Conservation (phyloP, 2,888 invertebrate genomes). For the Crossocerus cetratus region DNA sequence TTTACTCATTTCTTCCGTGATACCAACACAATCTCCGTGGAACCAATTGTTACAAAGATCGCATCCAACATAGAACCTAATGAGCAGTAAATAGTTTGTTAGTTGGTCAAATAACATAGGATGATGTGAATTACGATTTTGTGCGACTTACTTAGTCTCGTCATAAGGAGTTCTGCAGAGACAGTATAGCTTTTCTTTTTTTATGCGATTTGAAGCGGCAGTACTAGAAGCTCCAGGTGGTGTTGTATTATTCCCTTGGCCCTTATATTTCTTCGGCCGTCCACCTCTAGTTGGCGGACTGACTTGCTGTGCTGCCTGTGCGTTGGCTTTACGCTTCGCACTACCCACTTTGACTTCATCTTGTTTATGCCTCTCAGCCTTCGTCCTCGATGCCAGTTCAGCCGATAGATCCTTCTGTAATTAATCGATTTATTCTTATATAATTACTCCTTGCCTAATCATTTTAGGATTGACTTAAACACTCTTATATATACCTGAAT, state of each 20-base stretch:
- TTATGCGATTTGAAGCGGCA: slow-evolving; percentile 72
- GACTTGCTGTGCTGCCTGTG: slow-evolving; percentile 73
- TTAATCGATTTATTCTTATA: slow-evolving; percentile 6
- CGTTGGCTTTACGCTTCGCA: slow-evolving; percentile 79
- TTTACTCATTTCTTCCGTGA: slow-evolving; percentile 94
- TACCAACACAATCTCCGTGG: slow-evolving; percentile 97
- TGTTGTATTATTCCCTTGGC: slow-evolving; percentile 67
- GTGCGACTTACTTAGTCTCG: slow-evolving; percentile 87
- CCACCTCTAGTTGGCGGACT: slow-evolving; percentile 70
- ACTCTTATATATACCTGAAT: slow-evolving; percentile 83
- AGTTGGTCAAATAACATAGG: background rate
- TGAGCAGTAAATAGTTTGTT: background rate
- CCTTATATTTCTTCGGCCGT: slow-evolving; percentile 74
- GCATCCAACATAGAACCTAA: slow-evolving; percentile 97
- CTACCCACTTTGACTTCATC: slow-evolving; percentile 83
- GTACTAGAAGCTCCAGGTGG: slow-evolving; percentile 66
- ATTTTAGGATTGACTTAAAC: background rate
- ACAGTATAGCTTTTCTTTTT: slow-evolving; percentile 92
- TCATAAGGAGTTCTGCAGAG: slow-evolving; percentile 96
- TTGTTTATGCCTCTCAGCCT: slow-evolving; percentile 85
- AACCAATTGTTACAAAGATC: slow-evolving; percentile 99
- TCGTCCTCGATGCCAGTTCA: slow-evolving; percentile 84
- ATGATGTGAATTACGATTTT: background rate
- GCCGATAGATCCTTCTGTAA: slow-evolving; percentile 85
- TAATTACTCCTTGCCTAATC: background rate